Percentiles rank a stretch among this genome's conserved stretches.
Evolutionary conservation across 2,113 vertebrate genomes (phyloP).

Genomic region (Neofelis nebulosa): DNA sequence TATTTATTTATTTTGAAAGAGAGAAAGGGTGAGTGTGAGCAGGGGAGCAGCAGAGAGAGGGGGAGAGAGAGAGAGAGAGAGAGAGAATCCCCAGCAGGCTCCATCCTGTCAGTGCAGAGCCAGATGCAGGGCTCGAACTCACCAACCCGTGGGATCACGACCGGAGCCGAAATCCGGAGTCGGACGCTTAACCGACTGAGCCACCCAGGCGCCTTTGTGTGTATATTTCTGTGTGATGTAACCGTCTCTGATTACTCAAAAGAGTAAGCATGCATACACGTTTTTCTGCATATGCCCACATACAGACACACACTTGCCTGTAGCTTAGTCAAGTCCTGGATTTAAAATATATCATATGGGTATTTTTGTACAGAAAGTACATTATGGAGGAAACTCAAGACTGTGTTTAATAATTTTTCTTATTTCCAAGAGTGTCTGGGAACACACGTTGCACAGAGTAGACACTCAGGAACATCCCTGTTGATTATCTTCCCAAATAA

Average conservation of each 20-base stretch:
- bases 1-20: too few species aligned
- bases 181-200: too few species aligned
- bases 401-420: background rate
- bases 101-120: too few species aligned
- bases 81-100: too few species aligned
- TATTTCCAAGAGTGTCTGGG: constrained; percentile 35
- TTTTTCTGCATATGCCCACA: constrained; percentile 11
- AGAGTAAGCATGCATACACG: background rate
- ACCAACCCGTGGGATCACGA: too few species aligned
- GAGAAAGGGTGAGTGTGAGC: too few species aligned
- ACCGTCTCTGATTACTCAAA: background rate
- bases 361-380: constrained; percentile 52
- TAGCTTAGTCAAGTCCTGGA: constrained; percentile 12
- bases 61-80: too few species aligned
- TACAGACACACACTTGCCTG: background rate
- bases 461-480: background rate
- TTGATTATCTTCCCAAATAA: background rate
- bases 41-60: too few species aligned
- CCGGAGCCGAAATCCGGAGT: too few species aligned
- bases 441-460: background rate
- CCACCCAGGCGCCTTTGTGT: background rate
- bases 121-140: too few species aligned
- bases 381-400: constrained; percentile 41
- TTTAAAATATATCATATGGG: constrained; percentile 40
- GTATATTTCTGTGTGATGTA: background rate